These are phyloP conservation scores for Belgica antarctica DNA, from an alignment of 2,888 invertebrate species.

Conservation along the genomic window DNA sequence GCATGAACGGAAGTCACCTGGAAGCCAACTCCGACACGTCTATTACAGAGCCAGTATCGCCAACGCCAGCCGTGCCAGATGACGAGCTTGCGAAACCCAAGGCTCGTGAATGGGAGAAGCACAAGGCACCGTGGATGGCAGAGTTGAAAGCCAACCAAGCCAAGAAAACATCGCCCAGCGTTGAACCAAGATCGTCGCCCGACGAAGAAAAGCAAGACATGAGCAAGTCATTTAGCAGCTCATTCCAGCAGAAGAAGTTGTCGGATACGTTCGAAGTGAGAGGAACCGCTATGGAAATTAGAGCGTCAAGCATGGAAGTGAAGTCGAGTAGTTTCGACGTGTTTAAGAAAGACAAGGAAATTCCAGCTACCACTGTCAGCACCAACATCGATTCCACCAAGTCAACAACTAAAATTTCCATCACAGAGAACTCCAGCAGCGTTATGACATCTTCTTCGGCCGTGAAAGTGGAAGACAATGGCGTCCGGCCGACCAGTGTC, in stretches of 20 bases:
- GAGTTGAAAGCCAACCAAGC: conserved; percentile 75
- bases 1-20: conserved; percentile 49
- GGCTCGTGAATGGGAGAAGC: conserved; percentile 69
- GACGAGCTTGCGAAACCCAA: conserved; percentile 60
- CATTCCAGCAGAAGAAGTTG: conserved; percentile 32
- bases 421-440: conserved; percentile 42
- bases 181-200: conserved; percentile 49
- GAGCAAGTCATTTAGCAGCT: conserved; percentile 45
- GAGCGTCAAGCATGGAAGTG: conserved; percentile 12
- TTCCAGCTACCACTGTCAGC: not conserved
- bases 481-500: conserved; percentile 50
- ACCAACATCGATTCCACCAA: conserved; percentile 31
- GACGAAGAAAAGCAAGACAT: conserved; percentile 44
- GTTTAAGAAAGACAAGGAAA: conserved; percentile 34
- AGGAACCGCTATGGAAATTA: conserved; percentile 40
- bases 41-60: conserved; percentile 9
- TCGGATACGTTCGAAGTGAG: conserved; percentile 40
- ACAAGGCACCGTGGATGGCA: conserved; percentile 76
- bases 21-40: conserved; percentile 47
- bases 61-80: conserved; percentile 29
- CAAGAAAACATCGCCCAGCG: conserved; percentile 52
- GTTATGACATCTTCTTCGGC: conserved; percentile 32
- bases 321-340: conserved; percentile 31
- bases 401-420: conserved; percentile 45
- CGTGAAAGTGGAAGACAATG: conserved; percentile 48